Conservation (phyloP, 2,797 vertebrate genomes). For the Paguma larvata region DNA sequence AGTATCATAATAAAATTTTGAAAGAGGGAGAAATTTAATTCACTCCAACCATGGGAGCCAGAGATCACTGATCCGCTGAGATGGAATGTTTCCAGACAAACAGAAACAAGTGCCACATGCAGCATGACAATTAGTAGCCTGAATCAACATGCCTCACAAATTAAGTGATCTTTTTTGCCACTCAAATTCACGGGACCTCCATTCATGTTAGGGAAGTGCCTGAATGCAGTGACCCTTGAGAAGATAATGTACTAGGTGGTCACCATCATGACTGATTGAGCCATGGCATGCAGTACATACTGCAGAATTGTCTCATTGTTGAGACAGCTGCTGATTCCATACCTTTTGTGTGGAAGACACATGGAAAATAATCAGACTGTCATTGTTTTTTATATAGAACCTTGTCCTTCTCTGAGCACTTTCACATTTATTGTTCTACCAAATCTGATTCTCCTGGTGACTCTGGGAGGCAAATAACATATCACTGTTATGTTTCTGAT, state of each 20-base stretch:
- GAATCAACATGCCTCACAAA: not conserved
- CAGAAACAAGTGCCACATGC: not conserved
- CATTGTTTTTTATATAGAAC: not conserved
- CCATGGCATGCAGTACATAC: accelerated
- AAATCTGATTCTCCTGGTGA: not conserved
- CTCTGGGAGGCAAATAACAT: not conserved
- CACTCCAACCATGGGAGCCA: not conserved
- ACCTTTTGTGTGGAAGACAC: not conserved
- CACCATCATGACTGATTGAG: not conserved
- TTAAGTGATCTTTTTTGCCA: not conserved
- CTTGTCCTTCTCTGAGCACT: not conserved
- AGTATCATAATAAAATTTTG: constrained; percentile 31
- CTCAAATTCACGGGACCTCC: not conserved
- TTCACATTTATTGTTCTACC: not conserved
- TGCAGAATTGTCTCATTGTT: not conserved
- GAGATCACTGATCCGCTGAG: not conserved
- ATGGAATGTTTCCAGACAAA: not conserved
- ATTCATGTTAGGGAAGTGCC: not conserved
- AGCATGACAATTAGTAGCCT: not conserved
- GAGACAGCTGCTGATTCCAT: not conserved
- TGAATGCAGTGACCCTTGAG: not conserved
- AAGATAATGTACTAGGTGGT: not conserved
- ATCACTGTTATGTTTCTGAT: not conserved
- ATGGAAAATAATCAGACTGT: not conserved
- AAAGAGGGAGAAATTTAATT: constrained; percentile 54